Conservation (phyloP, 2,888 invertebrate species). For the Neoscelio sp. region DNA sequence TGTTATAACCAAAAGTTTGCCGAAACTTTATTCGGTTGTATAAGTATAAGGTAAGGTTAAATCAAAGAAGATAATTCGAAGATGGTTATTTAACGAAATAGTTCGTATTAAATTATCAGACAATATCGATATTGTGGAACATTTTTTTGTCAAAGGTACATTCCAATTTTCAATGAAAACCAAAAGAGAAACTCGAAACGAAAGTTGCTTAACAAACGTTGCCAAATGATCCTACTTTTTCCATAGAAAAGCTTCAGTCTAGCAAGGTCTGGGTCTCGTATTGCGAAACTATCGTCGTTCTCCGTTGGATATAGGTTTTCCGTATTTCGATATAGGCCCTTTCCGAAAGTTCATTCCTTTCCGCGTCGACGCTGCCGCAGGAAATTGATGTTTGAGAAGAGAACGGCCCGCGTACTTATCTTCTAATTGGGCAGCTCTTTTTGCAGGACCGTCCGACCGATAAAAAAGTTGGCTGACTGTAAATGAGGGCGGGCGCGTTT, state of each 20-base stretch:
- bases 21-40: too few species aligned
- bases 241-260: slow-evolving; percentile 13
- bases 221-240: slow-evolving; percentile 57
- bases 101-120: too few species aligned
- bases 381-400: slow-evolving; percentile 66
- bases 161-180: slow-evolving; percentile 43
- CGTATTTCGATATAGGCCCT: slow-evolving; percentile 24
- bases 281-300: slow-evolving; percentile 34
- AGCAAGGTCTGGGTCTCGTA: slow-evolving; percentile 6
- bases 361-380: slow-evolving; percentile 52
- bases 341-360: slow-evolving; percentile 33
- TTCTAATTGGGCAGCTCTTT: slow-evolving; percentile 62
- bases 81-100: too few species aligned
- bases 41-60: neutral
- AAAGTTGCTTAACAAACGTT: slow-evolving; percentile 58
- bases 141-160: slow-evolving; percentile 2
- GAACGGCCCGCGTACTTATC: slow-evolving; percentile 56
- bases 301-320: slow-evolving; percentile 40
- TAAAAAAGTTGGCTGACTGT: slow-evolving; percentile 47
- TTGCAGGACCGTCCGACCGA: slow-evolving; percentile 22
- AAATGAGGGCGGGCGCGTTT: slow-evolving; percentile 9
- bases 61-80: slow-evolving; percentile 39
- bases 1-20: slow-evolving; percentile 5
- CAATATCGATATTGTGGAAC: too few species aligned
- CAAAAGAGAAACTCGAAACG: slow-evolving; percentile 26